Evolutionary conservation across 2,888 invertebrate species (phyloP), one percentile per base, ranked within the genome.

Genomic region (Aphrophora alni): DNA sequence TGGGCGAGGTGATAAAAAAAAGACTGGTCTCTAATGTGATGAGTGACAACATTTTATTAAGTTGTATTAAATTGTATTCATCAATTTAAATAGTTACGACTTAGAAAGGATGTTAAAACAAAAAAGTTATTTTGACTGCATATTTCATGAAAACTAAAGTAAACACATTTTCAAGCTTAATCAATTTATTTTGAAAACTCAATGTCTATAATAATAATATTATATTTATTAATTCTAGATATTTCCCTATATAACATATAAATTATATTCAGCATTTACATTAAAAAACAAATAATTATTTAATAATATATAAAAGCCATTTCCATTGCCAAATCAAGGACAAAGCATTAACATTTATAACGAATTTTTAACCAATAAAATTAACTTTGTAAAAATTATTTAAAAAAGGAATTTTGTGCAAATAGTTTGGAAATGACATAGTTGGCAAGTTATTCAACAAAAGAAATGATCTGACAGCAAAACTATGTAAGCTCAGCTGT

Each of bases 151-250:
- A 59, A 59, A 59, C 59, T 59, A 21, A n/a, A 21, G n/a, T n/a
- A 59, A 59, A 59, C 59, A 59, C 21, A 33, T 33, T 21, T 44
- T 59, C 59, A 79, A 79, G 78, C 78, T 74, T 74, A 74, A 79
- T 79, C 78, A 79, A 74, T 79, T 79, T 79, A 79, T 79, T 79
- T 68, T 74, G 74, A 79, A 38, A 79, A 79, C 74, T 79, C 74
- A 79, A 68, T 74, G 73, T 74, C 72, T 79, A 79, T 68, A 79
- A 69, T 72, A 78, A 73, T 78, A 79, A 79, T 74, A 79, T 21
- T 21, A 59, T 59, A 59, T 21, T 59, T 59, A 59, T 21, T 59
- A 59, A 59, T 59, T 59, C 59, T 59, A 59, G 14, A 59, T 44
- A 33, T 59, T 21, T 59, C 59, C 21, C 59, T 59, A 59, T 59